A percentile compares a stretch with the other conserved stretches of the same genome.
Conservation (phyloP, 37 sponge, comb jelly and placozoan species). For the Axinella damicornis region DNA sequence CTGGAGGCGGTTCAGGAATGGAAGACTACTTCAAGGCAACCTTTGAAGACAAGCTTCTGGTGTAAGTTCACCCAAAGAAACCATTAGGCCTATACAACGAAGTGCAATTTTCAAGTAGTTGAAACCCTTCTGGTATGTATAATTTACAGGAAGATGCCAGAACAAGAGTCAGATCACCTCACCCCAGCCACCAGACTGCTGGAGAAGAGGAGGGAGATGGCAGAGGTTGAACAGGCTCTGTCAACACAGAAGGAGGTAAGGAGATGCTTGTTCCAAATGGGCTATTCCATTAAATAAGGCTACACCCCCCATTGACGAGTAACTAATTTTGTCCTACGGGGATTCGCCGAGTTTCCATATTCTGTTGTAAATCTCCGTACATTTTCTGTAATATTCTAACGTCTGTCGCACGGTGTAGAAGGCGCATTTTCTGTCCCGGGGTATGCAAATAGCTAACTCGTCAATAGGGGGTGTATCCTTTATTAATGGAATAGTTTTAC, state of each 20-base stretch:
- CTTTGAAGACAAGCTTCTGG: constrained; percentile 94
- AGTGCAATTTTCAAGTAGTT: background rate
- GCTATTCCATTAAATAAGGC: too few relatives aligned
- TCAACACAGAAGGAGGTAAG: constrained; percentile 83
- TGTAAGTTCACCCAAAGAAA: constrained; percentile 63
- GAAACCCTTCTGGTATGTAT: background rate
- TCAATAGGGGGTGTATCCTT: too few relatives aligned
- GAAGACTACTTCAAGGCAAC: constrained; percentile 96
- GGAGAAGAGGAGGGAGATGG: constrained; percentile 97
- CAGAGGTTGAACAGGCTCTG: constrained; percentile 92
- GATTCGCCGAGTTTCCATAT: too few relatives aligned
- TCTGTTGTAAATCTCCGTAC: too few relatives aligned
- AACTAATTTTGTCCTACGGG: too few relatives aligned
- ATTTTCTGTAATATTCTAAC: too few relatives aligned
- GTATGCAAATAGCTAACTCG: too few relatives aligned
- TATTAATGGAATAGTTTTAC: too few relatives aligned
- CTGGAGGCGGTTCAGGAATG: constrained; percentile 43
- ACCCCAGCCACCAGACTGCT: constrained; percentile 96
- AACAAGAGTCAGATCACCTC: constrained; percentile 91
- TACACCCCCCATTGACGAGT: too few relatives aligned
- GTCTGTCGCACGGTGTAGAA: too few relatives aligned
- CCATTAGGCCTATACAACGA: background rate
- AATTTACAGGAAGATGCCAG: constrained; percentile 92
- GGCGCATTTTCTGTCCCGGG: too few relatives aligned
- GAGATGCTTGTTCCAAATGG: too few relatives aligned